These are phyloP conservation scores for Leuciscus idus DNA, from an alignment of 2,113 vertebrate species.

Conservation along the genomic window DNA sequence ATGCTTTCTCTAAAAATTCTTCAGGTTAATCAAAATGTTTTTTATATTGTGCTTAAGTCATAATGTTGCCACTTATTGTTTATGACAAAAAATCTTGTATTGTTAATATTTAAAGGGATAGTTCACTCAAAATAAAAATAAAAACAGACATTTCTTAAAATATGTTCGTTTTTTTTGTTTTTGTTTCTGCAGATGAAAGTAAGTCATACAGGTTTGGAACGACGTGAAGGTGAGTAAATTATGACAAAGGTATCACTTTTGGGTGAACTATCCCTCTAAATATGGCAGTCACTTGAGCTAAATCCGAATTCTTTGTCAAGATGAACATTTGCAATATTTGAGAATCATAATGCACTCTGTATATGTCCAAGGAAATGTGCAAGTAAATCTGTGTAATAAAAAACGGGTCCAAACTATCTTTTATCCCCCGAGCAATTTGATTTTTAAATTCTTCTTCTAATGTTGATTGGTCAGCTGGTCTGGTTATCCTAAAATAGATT, in stretches of 20 bases:
- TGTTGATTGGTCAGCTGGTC: no score
- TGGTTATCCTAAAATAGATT: no score
- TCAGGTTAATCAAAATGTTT: neutral
- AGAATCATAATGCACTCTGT: neutral
- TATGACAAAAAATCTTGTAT: neutral
- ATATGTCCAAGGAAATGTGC: neutral
- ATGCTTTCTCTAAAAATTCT: neutral
- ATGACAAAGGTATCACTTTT: neutral
- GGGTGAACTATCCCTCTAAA: neutral
- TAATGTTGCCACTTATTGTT: neutral
- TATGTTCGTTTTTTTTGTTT: no score
- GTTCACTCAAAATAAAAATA: neutral
- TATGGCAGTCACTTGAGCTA: neutral
- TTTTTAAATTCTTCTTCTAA: no score
- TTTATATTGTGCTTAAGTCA: neutral
- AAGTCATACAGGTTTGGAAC: neutral
- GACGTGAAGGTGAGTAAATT: neutral
- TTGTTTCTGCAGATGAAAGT: neutral
- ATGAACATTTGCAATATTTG: neutral
- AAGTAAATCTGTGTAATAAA: no score
- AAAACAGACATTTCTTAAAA: neutral
- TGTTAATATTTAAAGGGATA: neutral
- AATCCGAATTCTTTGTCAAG: neutral
- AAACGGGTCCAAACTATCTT: no score
- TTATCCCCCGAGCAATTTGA: no score